Evolutionary conservation across 2,797 vertebrate genomes (phyloP).

Genomic region (Discoglossus pictus): DNA sequence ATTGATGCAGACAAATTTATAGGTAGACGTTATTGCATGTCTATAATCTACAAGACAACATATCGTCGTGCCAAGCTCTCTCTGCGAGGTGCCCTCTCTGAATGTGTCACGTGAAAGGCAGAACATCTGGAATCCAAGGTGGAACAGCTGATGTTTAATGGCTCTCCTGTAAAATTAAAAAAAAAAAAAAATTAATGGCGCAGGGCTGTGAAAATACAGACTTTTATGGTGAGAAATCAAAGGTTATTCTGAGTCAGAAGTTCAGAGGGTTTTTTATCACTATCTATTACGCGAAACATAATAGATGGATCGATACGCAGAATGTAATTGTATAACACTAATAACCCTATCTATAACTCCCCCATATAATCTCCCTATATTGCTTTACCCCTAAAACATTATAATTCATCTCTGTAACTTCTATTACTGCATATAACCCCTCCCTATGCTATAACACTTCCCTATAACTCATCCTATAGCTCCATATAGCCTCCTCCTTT

Average conservation of each 20-base stretch:
- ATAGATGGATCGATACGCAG: too few relatives aligned
- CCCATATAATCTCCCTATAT: background rate
- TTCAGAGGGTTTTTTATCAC: conserved; percentile 5
- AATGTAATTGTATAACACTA: too few relatives aligned
- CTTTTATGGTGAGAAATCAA: conserved; percentile 44
- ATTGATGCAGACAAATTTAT: conserved; percentile 48
- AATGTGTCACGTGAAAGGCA: conserved; percentile 33
- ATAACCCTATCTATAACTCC: too few relatives aligned
- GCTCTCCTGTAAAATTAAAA: conserved; percentile 41
- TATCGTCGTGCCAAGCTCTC: conserved; percentile 48
- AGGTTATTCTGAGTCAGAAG: conserved; percentile 27
- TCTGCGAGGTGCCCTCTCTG: conserved; percentile 41
- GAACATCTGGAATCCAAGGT: conserved; percentile 52
- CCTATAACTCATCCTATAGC: too few relatives aligned
- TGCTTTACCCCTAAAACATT: background rate
- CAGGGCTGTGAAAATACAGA: conserved; percentile 44
- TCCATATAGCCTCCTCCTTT: too few relatives aligned
- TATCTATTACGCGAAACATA: background rate
- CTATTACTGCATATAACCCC: too few relatives aligned
- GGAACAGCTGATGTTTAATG: conserved; percentile 52
- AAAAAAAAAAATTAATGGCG: conserved; percentile 46
- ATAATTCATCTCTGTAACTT: too few relatives aligned
- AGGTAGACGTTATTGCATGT: conserved; percentile 45
- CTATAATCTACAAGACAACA: conserved; percentile 52
- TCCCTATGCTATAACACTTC: too few relatives aligned